Percentiles rank a stretch among this genome's conserved stretches.
These are phyloP conservation scores for Pogoniulus pusillus DNA, from an alignment of 2,797 vertebrate genomes.

Conservation along the genomic window DNA sequence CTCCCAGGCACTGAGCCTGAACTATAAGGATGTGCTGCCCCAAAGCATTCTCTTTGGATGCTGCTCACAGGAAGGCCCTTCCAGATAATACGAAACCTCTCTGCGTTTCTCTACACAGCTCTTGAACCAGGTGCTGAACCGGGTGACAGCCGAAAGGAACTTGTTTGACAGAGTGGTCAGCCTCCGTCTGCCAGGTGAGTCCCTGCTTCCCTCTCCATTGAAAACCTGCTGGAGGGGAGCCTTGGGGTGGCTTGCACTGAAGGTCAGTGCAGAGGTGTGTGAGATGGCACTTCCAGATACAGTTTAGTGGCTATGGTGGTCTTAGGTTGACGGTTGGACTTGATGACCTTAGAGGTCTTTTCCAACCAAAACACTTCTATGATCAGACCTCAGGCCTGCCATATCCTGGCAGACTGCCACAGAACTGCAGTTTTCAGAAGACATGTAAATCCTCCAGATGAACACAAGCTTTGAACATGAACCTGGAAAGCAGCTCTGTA, in stretches of 20 bases:
- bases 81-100: neutral
- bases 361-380: too few species aligned
- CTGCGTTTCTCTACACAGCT: constrained; percentile 78
- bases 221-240: neutral
- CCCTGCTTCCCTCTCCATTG: fast-evolving
- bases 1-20: fast-evolving
- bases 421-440: neutral
- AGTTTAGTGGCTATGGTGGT: too few species aligned
- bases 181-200: constrained; percentile 85
- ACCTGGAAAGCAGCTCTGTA: too few species aligned
- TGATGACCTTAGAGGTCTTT: too few species aligned
- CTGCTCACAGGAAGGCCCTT: neutral
- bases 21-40: neutral
- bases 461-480: neutral
- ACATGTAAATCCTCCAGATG: neutral
- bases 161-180: constrained; percentile 97
- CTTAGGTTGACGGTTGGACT: too few species aligned
- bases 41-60: neutral
- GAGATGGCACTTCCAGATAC: neutral
- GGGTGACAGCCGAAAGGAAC: constrained; percentile 96
- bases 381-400: neutral
- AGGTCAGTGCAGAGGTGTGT: neutral
- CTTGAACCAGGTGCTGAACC: constrained; percentile 94
- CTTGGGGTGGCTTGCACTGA: neutral
- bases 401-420: neutral